Conservation (phyloP, 2,113 vertebrate genomes). For the Hippocampus mohnikei region DNA sequence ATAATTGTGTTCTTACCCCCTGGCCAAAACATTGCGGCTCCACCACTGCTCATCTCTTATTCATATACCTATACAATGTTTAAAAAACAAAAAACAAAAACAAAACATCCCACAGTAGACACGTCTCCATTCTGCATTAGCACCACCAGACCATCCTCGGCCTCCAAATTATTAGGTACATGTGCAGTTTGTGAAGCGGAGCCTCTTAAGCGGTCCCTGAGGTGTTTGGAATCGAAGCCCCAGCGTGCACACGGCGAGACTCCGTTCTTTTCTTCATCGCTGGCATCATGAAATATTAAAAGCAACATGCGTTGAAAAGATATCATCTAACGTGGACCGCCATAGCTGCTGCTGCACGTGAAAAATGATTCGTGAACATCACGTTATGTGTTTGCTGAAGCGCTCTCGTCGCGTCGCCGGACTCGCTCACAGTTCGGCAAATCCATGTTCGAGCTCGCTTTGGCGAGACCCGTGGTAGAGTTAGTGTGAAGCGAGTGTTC, state of each 20-base stretch:
- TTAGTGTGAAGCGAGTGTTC: not conserved
- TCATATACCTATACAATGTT: not conserved
- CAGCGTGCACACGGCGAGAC: not conserved
- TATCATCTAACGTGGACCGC: not conserved
- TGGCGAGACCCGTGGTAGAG: not conserved
- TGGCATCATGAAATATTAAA: not conserved
- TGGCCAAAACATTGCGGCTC: constrained; percentile 8
- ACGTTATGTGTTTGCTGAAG: not conserved
- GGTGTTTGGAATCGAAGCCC: not conserved
- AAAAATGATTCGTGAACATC: not conserved
- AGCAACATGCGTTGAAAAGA: constrained; percentile 1
- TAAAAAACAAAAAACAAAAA: not conserved
- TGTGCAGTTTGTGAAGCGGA: not conserved
- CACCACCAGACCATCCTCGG: not conserved
- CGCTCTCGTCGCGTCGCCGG: not conserved
- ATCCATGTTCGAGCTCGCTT: not conserved
- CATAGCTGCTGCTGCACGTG: not conserved
- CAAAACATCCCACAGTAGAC: not conserved
- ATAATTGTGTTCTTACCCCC: constrained; percentile 10
- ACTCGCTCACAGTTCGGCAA: not conserved
- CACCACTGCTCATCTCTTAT: constrained; percentile 10
- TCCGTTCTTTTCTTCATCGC: not conserved
- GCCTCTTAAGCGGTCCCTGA: not conserved
- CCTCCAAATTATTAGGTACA: constrained; percentile 6
- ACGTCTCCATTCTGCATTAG: not conserved